Conservation (phyloP, 2,888 invertebrate species). For the Prenolepis imparis region DNA sequence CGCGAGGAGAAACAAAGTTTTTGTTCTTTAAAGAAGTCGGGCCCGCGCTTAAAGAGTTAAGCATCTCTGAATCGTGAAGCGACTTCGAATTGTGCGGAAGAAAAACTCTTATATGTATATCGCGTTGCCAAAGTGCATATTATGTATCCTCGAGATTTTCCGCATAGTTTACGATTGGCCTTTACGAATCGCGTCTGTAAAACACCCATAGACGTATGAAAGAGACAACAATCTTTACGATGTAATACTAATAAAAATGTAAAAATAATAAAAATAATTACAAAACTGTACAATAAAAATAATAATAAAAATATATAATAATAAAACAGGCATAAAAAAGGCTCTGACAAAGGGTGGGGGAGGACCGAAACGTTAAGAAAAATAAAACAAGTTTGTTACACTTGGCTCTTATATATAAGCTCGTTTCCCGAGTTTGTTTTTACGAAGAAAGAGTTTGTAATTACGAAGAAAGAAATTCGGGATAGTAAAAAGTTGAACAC, state of each 20-base stretch:
- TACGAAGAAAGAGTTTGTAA: background rate
- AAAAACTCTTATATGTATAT: conserved; percentile 7
- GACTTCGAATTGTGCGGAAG: conserved; percentile 20
- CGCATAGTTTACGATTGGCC: background rate
- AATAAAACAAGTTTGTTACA: too few species aligned
- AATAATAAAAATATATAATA: too few species aligned
- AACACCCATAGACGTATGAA: background rate
- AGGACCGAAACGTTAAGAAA: too few species aligned
- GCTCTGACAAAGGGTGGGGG: too few species aligned
- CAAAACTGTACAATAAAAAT: too few species aligned
- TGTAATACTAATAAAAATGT: background rate
- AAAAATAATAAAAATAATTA: too few species aligned
- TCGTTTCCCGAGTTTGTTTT: background rate
- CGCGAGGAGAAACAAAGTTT: conserved; percentile 5
- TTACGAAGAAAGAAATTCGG: background rate
- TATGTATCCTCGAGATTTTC: background rate
- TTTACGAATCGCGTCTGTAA: conserved; percentile 18
- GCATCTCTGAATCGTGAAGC: conserved; percentile 36
- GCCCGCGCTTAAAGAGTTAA: conserved; percentile 38
- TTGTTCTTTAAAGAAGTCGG: background rate
- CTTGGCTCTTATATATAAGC: too few species aligned
- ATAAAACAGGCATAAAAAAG: too few species aligned
- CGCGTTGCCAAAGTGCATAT: background rate
- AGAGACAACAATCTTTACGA: background rate
- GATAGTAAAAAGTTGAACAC: background rate